Percentiles rank a stretch among this genome's conserved stretches.
These are phyloP conservation scores for Oryzaephilus surinamensis DNA, from an alignment of 1,140 invertebrate genomes.

Conservation along the genomic window DNA sequence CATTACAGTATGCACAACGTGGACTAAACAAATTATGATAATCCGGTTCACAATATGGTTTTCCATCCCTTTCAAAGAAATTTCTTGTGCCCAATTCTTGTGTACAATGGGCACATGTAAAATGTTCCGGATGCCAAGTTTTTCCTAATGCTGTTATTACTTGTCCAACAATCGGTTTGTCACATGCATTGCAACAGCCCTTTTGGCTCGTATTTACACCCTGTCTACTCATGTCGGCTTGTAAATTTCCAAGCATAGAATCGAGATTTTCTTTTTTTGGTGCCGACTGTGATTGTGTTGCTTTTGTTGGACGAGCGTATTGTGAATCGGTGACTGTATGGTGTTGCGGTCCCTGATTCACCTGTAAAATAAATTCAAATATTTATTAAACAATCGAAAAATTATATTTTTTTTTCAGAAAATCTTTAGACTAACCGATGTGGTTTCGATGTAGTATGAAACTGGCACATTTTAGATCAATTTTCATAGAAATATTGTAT, in stretches of 20 bases:
- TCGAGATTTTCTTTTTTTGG: slow-evolving; percentile 51
- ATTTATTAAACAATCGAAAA: background rate
- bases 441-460: no score
- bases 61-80: slow-evolving; percentile 95
- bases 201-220: slow-evolving; percentile 96
- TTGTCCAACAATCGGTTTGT: slow-evolving; percentile 93
- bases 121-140: slow-evolving; percentile 99
- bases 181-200: slow-evolving; percentile 95
- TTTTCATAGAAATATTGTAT: no score
- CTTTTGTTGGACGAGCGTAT: slow-evolving; percentile 33
- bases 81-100: slow-evolving; percentile 93
- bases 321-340: slow-evolving; percentile 32
- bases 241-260: slow-evolving; percentile 86
- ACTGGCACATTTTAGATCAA: no score
- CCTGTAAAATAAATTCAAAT: slow-evolving; percentile 12
- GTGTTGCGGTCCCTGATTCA: slow-evolving; percentile 24
- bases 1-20: slow-evolving; percentile 95
- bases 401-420: background rate
- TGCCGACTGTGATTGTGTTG: slow-evolving; percentile 25
- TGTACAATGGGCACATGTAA: slow-evolving; percentile 93
- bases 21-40: slow-evolving; percentile 98
- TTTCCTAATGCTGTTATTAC: slow-evolving; percentile 93
- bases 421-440: no score
- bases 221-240: slow-evolving; percentile 93
- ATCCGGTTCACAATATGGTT: slow-evolving; percentile 95